A percentile compares a stretch with the other conserved stretches of the same genome.
These are phyloP conservation scores for Lamellibrachia columna DNA, from an alignment of 2,888 invertebrate species.

Conservation along the genomic window DNA sequence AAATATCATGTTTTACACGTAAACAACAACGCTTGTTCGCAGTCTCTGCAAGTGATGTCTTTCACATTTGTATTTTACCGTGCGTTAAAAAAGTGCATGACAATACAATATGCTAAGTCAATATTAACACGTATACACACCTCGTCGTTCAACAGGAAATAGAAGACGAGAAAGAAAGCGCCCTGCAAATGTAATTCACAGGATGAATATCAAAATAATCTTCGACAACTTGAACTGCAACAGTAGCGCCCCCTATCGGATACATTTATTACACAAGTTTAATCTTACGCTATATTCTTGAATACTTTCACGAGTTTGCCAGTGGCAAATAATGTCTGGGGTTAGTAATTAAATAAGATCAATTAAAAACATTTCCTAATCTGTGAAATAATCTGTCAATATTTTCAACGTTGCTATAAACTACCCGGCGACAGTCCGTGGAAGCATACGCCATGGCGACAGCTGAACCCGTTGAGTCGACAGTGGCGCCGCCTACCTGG, in stretches of 20 bases:
- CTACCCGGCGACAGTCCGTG: not conserved
- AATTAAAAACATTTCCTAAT: not conserved
- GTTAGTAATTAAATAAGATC: constrained; percentile 21
- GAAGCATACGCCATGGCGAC: not conserved
- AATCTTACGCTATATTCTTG: not conserved
- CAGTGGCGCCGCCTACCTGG: constrained; percentile 53
- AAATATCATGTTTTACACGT: too few relatives aligned
- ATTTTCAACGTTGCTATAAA: not conserved
- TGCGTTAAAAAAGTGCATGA: not conserved
- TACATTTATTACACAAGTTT: not conserved
- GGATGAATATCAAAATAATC: not conserved
- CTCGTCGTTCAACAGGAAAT: constrained; percentile 65
- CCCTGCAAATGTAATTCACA: constrained; percentile 50
- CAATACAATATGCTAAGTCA: not conserved
- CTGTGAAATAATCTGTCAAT: not conserved
- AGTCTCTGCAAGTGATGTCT: too few relatives aligned
- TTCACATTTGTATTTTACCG: too few relatives aligned
- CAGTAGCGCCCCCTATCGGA: not conserved
- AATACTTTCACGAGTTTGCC: too few relatives aligned
- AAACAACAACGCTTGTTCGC: too few relatives aligned
- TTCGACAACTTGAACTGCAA: not conserved
- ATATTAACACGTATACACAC: constrained; percentile 44
- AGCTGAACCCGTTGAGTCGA: not conserved
- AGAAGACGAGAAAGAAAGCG: constrained; percentile 65
- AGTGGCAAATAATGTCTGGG: too few relatives aligned